Evolutionary conservation across 2,888 invertebrate species (phyloP).

Genomic region (Drosophila atroscutellata): DNA sequence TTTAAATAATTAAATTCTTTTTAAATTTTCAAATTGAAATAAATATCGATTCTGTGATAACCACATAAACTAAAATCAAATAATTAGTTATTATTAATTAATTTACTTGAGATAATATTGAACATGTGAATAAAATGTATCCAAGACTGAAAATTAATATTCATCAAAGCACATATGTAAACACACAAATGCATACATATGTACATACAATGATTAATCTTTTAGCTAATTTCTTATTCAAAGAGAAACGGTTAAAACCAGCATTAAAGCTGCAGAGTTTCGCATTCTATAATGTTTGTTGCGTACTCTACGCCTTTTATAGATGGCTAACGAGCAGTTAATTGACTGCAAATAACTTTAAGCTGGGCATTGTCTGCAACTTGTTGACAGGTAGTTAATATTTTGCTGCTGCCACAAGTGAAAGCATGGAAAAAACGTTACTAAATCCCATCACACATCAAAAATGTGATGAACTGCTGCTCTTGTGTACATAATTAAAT

Average conservation of each 20-base stretch:
- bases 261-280: not conserved
- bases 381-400: conserved; percentile 50
- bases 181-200: not conserved
- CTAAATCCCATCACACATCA: conserved; percentile 2
- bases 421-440: conserved; percentile 28
- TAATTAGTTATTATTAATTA: not conserved
- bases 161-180: not conserved
- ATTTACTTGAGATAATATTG: not conserved
- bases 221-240: not conserved
- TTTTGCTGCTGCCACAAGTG: conserved; percentile 34
- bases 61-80: not conserved
- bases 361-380: conserved; percentile 28
- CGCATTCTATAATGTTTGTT: not conserved
- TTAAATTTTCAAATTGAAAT: too few relatives aligned
- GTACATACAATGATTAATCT: not conserved
- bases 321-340: not conserved
- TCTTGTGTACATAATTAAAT: conserved; percentile 61
- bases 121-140: not conserved
- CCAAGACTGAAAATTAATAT: not conserved
- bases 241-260: not conserved
- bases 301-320: not conserved
- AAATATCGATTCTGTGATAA: too few relatives aligned
- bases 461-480: conserved; percentile 2
- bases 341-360: not conserved
- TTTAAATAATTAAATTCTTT: too few relatives aligned